Base-by-base conservation (phyloP, 2,113 vertebrate genomes). In the Nothoprocta perdicaria region DNA sequence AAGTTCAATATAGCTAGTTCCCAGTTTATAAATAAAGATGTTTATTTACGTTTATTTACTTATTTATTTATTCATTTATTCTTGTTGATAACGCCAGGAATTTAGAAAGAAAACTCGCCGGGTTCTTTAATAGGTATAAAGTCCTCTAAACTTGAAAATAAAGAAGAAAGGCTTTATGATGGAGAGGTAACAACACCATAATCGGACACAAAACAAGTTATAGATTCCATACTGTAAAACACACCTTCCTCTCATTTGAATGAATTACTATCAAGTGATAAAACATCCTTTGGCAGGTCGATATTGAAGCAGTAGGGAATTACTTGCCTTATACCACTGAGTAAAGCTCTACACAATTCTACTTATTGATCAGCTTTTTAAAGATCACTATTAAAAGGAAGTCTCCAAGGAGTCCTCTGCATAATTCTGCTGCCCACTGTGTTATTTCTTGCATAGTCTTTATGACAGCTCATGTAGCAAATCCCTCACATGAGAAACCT, bases 401-500 rank as follows among this genome's bases (percentile, higher is more conserved):
- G 6, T 69, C 60, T 82, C 63, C 48, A 52, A n/a, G 58, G 83
- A 92, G 19, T 69, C 26, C 24, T 86, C 38, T 66, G 26, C 84
- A 23, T 18, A 66, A 35, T 90, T 33, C 58, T 55, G 11, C 35
- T 85, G 52, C 24, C 45, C 57, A 35, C 45, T 73, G 15, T 76
- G 50, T 68, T 92, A 40, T 68, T 93, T 88, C 74, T 92, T 4
- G 0, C 22, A 40, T 38, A 26, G 66, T 66, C 63, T 95, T 93
- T 84, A 79, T 79, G 75, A 80, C 22, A 77, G 38, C 1, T 72
- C 27, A 82, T 90, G 35, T 9, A 77, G 74, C n/a, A 94, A 93
- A 94, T 31, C 76, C 2, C 16, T 84, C 90, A 94, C 61, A 61
- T n/a, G 63, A 92, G 87, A 87, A 86, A 92, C 50, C 79, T 77